Base-by-base conservation (phyloP, 2,888 invertebrate species). In the Mesoligia furuncula region DNA sequence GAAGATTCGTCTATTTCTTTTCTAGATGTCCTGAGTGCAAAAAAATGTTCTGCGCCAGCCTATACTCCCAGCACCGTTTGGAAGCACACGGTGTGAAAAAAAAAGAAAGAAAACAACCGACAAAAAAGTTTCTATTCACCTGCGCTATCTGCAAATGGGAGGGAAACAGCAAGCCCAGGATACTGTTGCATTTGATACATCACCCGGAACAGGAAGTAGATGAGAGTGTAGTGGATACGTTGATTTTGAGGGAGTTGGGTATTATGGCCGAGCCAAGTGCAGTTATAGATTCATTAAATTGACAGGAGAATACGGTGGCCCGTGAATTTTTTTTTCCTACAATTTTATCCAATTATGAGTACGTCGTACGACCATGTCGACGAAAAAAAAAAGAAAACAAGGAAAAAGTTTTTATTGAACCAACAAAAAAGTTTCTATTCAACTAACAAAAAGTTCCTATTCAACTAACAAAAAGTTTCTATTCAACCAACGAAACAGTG, bases 151-250 rank as follows among this genome's bases (percentile, higher is more conserved):
- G 96, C 31, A 76, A 85, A 0, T 96, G 95, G 95, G 81, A 83
- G 0, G 93, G 93, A 0, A 91, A 83, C 4, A 86, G 82, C 0
- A 90, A 90, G 4, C 89, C 92, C 0, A 90, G 91, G 59, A 93
- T 95, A 0, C 78, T 96, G 7, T 69, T 96, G 57, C 96, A 96
- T 88, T 77, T 96, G n/a, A 94, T 96, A 1, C 96, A 96, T 27
- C 96, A 96, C 76, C 96, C 96, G 0, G 88, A 90, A 1, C 96
- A 95, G 57, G 62, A 48, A 0, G 91, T 95, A 0, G 90, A 93
- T 31, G 91, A 91, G 0, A 80, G n/a, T 2, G 64, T 88, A 0
- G 83, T 94, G 0, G 95, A 95, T 85, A 80, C 95, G 0, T 87
- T 86, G 2, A 80, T 92, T 0, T 79, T 93, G 31, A 90, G 85